Evolutionary conservation across 2,888 invertebrate species (phyloP).

Genomic region (Zaprionus bogoriensis): DNA sequence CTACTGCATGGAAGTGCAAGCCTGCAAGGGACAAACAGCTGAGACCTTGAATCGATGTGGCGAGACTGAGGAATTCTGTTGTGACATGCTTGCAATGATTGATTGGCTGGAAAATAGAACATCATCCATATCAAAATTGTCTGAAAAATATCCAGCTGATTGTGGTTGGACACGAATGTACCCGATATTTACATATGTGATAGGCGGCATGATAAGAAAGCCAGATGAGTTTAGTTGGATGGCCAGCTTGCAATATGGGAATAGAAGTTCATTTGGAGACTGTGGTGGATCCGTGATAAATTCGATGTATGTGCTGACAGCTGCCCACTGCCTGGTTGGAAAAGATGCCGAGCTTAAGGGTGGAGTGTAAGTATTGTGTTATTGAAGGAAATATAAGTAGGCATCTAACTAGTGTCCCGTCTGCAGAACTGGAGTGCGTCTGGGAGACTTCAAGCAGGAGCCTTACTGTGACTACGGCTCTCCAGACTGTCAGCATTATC

Average conservation of each 20-base stretch:
- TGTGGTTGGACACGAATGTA: too few species aligned
- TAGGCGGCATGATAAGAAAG: too few species aligned
- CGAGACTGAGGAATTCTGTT: too few species aligned
- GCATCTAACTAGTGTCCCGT: neutral
- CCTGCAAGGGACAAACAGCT: too few species aligned
- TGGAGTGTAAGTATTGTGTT: neutral
- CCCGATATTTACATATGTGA: too few species aligned
- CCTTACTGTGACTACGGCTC: neutral
- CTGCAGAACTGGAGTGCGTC: neutral
- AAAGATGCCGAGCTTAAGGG: rapidly evolving
- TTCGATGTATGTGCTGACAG: neutral
- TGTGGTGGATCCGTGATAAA: neutral
- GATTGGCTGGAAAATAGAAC: too few species aligned
- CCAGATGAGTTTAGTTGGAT: neutral
- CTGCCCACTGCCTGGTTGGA: neutral
- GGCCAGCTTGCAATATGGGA: neutral
- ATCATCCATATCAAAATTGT: too few species aligned
- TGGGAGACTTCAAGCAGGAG: neutral
- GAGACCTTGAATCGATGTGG: too few species aligned
- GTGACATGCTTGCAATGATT: too few species aligned
- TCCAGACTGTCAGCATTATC: neutral
- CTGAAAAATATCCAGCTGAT: too few species aligned
- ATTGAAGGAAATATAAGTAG: neutral
- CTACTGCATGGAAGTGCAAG: too few species aligned
- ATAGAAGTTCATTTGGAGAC: neutral